Base-by-base conservation (phyloP, 1,140 invertebrate species). In the Asobara japonica region DNA sequence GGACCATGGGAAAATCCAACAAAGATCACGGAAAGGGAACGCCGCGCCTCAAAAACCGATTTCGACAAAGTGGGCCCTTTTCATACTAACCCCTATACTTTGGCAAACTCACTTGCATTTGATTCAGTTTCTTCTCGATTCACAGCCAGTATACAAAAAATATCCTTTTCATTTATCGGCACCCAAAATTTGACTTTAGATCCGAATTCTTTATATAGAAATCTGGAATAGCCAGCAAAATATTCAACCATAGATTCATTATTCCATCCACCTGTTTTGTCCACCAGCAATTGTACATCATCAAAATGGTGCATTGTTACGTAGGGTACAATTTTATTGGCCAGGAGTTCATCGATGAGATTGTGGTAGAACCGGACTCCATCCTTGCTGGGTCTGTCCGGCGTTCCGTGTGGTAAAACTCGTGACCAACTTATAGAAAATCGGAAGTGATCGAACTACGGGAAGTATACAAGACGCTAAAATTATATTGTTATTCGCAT, bases 361-460 rank as follows among this genome's bases (percentile, higher is more conserved):
- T 84, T 76, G 33, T 89, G 88, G 72, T 93, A 93, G 78, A 91
- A 91, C 8, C 87, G 70, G n/a, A 92, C 77, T 8, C 90, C 91
- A 27, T 85, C 77, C 51, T 78, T 64, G 74, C 89, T 92, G 0
- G 90, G 76, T 6, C 84, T 76, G 61, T 90, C 87, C 11, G 88
- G 74, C 22, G 88, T 90, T 45, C 90, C 91, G 10, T 77, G 86
- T 6, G 91, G 90, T 1, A 91, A 76, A 6, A 92, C 85, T 65
- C 91, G 77, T 2, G 90, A 5, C 91, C 91, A 92, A 27, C 89
- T 89, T 64, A 92, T 77, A 0, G 91, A 92, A 77, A 92, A 91
- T 5, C 90, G 84, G 69, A 91, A 92, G 67, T 82, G 78, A 16
- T 87, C 65, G 4, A 86, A 22, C 80, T 85, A 48, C 66, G 76